These are phyloP conservation scores for Gastrophryne carolinensis DNA, from an alignment of 2,797 vertebrate species.

Conservation along the genomic window DNA sequence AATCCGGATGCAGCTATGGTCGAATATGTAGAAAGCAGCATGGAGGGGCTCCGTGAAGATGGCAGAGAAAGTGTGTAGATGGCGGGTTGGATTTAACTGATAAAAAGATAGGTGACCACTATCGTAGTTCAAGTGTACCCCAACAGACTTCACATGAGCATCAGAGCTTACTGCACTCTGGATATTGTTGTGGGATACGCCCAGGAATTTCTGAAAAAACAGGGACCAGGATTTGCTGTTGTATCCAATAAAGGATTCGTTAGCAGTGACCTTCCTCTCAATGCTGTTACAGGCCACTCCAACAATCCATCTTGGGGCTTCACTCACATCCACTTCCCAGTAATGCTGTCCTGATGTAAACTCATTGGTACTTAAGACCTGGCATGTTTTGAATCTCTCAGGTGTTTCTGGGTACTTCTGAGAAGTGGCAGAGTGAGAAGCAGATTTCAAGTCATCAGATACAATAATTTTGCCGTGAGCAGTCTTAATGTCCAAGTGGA, in stretches of 20 bases:
- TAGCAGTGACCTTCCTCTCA: constrained; percentile 2
- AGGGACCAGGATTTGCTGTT: constrained; percentile 40
- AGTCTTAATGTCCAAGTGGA: constrained; percentile 20
- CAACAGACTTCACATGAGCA: not conserved
- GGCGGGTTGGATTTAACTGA: constrained; percentile 7
- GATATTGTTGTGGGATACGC: constrained; percentile 1
- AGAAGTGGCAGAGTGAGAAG: not conserved
- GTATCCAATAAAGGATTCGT: constrained; percentile 15
- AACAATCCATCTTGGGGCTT: constrained; percentile 5
- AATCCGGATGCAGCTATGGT: constrained; percentile 5
- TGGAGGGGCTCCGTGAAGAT: constrained; percentile 27
- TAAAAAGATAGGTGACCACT: constrained; percentile 29
- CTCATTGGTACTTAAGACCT: constrained; percentile 11
- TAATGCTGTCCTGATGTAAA: constrained; percentile 33
- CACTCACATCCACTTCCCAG: constrained; percentile 41
- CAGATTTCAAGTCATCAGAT: constrained; percentile 8
- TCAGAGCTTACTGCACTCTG: not conserved
- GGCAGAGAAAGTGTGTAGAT: constrained; percentile 24
- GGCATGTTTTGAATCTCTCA: constrained; percentile 20
- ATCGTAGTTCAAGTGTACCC: constrained; percentile 27
- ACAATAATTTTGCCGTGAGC: not conserved
- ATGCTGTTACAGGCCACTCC: constrained; percentile 36
- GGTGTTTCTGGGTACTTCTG: not conserved
- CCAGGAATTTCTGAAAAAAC: not conserved
- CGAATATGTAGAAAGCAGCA: constrained; percentile 16